Base-by-base conservation (phyloP, 2,888 invertebrate genomes). In the Tromatobia lineatoria region DNA sequence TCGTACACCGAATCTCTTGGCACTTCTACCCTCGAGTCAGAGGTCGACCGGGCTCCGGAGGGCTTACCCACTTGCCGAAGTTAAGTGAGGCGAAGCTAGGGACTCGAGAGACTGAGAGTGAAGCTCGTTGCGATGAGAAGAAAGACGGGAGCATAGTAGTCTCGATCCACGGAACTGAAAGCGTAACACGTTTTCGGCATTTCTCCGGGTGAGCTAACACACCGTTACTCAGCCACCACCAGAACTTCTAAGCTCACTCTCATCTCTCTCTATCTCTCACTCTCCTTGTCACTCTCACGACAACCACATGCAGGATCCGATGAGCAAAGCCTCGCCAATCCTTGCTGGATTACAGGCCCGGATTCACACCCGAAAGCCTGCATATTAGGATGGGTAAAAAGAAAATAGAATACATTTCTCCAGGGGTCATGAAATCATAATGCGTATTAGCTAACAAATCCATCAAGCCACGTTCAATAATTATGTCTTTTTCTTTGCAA, bases 171-270 rank as follows among this genome's bases (percentile, higher is more conserved):
- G 69, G 79, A 79, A 74, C 54, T 34, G 74, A 79, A 79, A 64
- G 78, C 73, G 79, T 80, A 75, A 83, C 83, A 83, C 79, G 83
- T 83, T 80, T 83, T 83, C 75, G 79, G 83, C 83, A 83, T 83
- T 83, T 80, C 79, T 76, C 71, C 64, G 81, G 54, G 71, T 76
- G 81, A 57, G 77, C 34, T 71, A 69, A 64, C 70, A 61, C 61
- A 61, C 70, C 59, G 10, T 34, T 57, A 25, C 59, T 64, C 52
- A 66, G 34, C 61, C 34, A 59, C n/a, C 29, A 2, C 8, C 34
- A n/a, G 61, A 83, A 77, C 64, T 80, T 83, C 23, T 25, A 76
- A 74, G 78, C 54, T 50, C 47, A 13, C 82, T 42, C 70, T 70
- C 42, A 11, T 4, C 47, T 29, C 38, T 4, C 29, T 29, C 29